Evolutionary conservation across 2,113 vertebrate genomes (phyloP).

Genomic region (Epinephelus fuscoguttatus): DNA sequence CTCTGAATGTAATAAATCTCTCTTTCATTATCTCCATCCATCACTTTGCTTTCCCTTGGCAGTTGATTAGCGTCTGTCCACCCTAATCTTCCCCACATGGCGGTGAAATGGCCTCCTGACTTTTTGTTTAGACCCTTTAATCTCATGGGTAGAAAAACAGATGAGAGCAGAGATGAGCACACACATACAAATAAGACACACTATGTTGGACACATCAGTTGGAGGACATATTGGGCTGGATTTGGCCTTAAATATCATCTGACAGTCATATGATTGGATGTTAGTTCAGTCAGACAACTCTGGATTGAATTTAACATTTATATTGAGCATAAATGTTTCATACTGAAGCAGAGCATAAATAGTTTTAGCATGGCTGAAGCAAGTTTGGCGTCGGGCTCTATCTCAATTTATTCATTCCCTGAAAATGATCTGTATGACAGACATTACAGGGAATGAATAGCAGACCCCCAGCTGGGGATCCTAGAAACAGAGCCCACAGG

Average conservation of each 20-base stretch:
- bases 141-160: constrained; percentile 27
- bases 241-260: constrained; percentile 7
- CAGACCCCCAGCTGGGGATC: no score
- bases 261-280: neutral
- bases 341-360: no score
- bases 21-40: constrained; percentile 25
- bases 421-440: no score
- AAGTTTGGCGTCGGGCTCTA: no score
- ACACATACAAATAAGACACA: neutral
- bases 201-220: neutral
- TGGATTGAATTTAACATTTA: no score
- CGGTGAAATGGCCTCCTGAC: constrained; percentile 16
- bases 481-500: no score
- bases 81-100: constrained; percentile 47
- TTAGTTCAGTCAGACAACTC: no score
- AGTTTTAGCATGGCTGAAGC: no score
- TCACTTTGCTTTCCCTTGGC: constrained; percentile 40
- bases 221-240: neutral
- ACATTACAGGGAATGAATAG: no score
- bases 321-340: no score
- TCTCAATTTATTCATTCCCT: no score
- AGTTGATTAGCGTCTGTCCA: constrained; percentile 64
- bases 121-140: constrained; percentile 24
- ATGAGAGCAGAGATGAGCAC: neutral
- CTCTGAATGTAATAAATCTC: constrained; percentile 24